Conservation (phyloP, 2,797 vertebrate genomes). For the Manis pentadactyla region DNA sequence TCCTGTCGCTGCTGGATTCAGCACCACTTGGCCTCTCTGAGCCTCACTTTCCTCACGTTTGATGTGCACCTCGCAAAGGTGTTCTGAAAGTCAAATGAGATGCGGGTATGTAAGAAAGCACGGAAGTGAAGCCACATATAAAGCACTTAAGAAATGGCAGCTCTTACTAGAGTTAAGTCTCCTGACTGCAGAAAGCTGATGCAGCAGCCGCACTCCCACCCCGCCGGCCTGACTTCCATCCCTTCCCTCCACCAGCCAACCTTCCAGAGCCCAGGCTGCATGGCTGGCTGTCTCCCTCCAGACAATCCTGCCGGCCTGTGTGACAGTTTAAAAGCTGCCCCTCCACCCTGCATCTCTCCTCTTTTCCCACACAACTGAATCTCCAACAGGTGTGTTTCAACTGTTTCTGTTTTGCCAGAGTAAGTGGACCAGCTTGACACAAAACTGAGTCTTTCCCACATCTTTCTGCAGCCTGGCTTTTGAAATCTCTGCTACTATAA, state of each 20-base stretch:
- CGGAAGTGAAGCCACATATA: background rate
- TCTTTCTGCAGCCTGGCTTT: background rate
- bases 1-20: background rate
- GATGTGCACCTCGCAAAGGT: background rate
- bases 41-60: slow-evolving; percentile 1
- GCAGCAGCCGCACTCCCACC: no score
- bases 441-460: background rate
- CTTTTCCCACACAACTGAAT: background rate
- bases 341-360: background rate
- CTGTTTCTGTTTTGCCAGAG: background rate
- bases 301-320: no score
- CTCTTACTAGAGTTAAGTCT: background rate
- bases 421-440: no score
- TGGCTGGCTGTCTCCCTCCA: background rate
- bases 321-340: background rate
- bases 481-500: background rate
- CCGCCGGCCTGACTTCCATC: no score
- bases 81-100: background rate
- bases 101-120: no score
- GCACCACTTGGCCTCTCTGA: background rate
- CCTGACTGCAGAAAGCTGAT: background rate
- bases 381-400: background rate
- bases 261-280: rapidly evolving
- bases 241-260: background rate
- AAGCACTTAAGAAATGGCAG: background rate